These are phyloP conservation scores for Andrena hattorfiana DNA, from an alignment of 2,888 invertebrate species.

Conservation along the genomic window DNA sequence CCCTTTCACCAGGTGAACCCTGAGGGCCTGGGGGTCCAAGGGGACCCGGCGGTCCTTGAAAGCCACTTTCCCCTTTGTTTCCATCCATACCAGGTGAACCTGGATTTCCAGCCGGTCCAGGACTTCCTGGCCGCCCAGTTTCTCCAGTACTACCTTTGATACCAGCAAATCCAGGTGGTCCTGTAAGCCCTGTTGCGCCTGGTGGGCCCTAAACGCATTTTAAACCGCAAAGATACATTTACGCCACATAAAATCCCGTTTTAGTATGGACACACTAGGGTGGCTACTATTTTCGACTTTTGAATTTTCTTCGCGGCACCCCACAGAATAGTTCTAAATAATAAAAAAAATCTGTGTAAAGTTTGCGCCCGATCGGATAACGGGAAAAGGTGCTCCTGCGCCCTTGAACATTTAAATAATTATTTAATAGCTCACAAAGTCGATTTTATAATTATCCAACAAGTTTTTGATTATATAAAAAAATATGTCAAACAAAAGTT, in stretches of 20 bases:
- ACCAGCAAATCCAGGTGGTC: slow-evolving; percentile 89
- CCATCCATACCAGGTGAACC: slow-evolving; percentile 91
- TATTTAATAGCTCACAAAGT: too few species aligned
- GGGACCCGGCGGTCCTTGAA: slow-evolving; percentile 89
- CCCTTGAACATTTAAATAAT: too few species aligned
- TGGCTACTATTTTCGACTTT: too few species aligned
- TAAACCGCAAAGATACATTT: not conserved
- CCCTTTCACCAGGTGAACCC: slow-evolving; percentile 90
- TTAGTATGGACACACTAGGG: too few species aligned
- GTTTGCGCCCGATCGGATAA: too few species aligned
- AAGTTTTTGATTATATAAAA: too few species aligned
- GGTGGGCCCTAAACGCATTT: slow-evolving; percentile 88
- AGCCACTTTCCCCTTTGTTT: slow-evolving; percentile 91
- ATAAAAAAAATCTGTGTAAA: too few species aligned
- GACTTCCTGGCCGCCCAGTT: slow-evolving; percentile 88
- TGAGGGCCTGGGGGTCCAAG: slow-evolving; percentile 90
- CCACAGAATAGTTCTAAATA: too few species aligned
- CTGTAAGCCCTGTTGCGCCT: slow-evolving; percentile 89
- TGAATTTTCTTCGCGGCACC: too few species aligned
- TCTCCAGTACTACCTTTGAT: slow-evolving; percentile 91
- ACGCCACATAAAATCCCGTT: not conserved
- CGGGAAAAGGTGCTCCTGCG: too few species aligned
- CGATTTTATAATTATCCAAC: too few species aligned
- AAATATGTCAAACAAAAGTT: too few species aligned
- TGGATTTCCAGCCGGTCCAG: slow-evolving; percentile 89